Conservation (phyloP, 2,888 invertebrate genomes). For the Parascotia fuliginaria region DNA sequence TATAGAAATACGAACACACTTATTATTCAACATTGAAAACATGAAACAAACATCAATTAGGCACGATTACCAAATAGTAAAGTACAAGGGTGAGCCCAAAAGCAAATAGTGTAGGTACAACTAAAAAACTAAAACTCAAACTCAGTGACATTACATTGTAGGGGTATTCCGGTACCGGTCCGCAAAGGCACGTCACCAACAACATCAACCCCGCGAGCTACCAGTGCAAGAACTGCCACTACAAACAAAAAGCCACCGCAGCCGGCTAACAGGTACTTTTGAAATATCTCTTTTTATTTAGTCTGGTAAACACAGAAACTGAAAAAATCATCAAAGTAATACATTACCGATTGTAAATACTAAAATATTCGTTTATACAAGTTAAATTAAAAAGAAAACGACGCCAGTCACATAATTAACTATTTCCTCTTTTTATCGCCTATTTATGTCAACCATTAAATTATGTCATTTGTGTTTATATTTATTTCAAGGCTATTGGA, state of each 20-base stretch:
- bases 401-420: neutral
- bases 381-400: neutral
- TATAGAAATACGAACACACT: too few relatives aligned
- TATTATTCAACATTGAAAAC: too few relatives aligned
- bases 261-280: slow-evolving; percentile 68
- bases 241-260: slow-evolving; percentile 69
- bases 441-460: slow-evolving; percentile 15
- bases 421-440: neutral
- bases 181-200: slow-evolving; percentile 77
- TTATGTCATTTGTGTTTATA: slow-evolving; percentile 9
- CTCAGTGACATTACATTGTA: slow-evolving; percentile 39
- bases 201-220: slow-evolving; percentile 59
- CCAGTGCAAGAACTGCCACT: slow-evolving; percentile 47
- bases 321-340: too few relatives aligned
- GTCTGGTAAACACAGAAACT: too few relatives aligned
- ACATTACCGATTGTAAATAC: too few relatives aligned
- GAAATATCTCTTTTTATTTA: neutral
- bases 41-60: too few relatives aligned
- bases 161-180: slow-evolving; percentile 85
- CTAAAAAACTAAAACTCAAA: too few relatives aligned
- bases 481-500: slow-evolving; percentile 20
- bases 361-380: neutral
- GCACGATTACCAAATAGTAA: too few relatives aligned
- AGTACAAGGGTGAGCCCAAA: too few relatives aligned
- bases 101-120: too few relatives aligned